A percentile compares a stretch with the other conserved stretches of the same genome.
Conservation (phyloP, 2,113 vertebrate species). For the Phyllostomus discolor region DNA sequence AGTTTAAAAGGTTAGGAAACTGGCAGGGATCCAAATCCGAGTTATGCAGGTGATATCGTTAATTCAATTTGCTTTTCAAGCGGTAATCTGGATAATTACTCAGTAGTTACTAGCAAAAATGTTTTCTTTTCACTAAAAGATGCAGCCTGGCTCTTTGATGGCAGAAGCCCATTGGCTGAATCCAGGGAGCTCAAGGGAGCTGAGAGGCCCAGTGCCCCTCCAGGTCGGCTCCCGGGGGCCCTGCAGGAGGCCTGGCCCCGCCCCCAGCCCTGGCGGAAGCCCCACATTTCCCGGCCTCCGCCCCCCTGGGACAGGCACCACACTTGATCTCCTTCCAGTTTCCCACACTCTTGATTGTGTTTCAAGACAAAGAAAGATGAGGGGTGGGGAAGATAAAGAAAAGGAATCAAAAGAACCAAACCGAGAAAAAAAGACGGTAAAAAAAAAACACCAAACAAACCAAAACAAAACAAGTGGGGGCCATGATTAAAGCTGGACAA, state of each 20-base stretch:
- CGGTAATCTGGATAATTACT: conserved; percentile 80
- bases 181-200: neutral
- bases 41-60: conserved; percentile 78
- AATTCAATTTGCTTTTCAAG: conserved; percentile 82
- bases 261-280: neutral
- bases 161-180: conserved; percentile 9
- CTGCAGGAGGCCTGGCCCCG: neutral
- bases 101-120: conserved; percentile 78
- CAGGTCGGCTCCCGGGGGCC: neutral
- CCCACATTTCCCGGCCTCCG: neutral
- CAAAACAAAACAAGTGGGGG: neutral
- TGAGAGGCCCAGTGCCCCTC: neutral
- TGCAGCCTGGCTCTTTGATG: conserved; percentile 69
- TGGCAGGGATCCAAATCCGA: conserved; percentile 80
- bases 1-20: conserved; percentile 86
- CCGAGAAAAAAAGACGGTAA: neutral
- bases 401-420: conserved; percentile 65
- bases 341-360: conserved; percentile 75
- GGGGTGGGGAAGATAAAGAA: conserved; percentile 72
- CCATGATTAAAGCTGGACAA: conserved; percentile 47
- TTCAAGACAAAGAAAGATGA: conserved; percentile 70
- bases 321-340: conserved; percentile 77
- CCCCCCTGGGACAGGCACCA: neutral
- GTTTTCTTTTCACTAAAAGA: conserved; percentile 77
- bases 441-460: neutral